These are phyloP conservation scores for Ciconia maguari DNA, from an alignment of 2,113 vertebrate species.

Conservation along the genomic window DNA sequence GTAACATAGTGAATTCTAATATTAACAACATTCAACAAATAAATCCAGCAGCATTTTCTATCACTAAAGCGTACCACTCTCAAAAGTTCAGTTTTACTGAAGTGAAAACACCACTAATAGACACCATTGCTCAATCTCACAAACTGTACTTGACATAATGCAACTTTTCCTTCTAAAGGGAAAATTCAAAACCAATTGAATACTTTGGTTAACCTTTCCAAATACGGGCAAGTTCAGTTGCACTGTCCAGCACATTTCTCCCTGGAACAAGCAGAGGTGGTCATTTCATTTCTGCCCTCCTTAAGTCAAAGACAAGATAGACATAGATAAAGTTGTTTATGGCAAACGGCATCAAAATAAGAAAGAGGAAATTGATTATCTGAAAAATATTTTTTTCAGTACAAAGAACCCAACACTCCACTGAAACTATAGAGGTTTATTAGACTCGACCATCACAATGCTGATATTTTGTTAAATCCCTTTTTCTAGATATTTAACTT, in stretches of 20 bases:
- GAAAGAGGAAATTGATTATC: background rate
- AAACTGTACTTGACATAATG: background rate
- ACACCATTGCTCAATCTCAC: background rate
- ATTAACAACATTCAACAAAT: background rate
- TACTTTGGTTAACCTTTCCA: background rate
- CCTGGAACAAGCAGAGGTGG: background rate
- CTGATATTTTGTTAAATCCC: background rate
- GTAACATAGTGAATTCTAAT: background rate
- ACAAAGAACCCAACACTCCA: background rate
- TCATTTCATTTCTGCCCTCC: background rate
- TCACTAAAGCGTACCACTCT: background rate
- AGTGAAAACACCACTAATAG: background rate
- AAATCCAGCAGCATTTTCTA: background rate
- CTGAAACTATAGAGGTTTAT: background rate
- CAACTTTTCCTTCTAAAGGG: background rate
- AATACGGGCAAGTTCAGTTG: background rate
- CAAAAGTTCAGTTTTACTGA: background rate
- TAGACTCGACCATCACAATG: background rate
- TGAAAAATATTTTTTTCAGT: background rate
- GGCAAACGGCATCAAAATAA: background rate
- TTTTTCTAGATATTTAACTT: background rate
- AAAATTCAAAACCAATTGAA: background rate
- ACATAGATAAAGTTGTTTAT: background rate
- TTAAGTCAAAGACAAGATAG: background rate
- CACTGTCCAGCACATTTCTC: background rate